Evolutionary conservation across 2,888 invertebrate genomes (phyloP), one percentile per base, ranked within the genome.

Genomic region (Achlya flavicornis): DNA sequence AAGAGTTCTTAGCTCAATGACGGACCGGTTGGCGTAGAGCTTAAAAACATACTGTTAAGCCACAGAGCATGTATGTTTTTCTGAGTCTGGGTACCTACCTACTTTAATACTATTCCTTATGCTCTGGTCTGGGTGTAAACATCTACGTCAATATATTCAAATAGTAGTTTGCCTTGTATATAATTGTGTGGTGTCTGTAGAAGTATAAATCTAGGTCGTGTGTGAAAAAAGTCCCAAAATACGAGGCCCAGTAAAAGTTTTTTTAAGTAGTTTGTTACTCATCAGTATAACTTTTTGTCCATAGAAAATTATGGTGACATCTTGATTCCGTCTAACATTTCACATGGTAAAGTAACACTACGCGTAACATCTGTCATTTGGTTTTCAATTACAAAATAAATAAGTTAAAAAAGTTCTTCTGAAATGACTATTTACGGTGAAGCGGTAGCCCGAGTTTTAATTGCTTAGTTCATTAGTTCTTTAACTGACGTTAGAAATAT

Each of bases 381-480:
- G 60, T 60, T 4, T 60, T 26, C 14, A 14, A 4, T 60, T 60
- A 60, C 60, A 41, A 60, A 26, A 60, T 60, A 60, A 60, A 60
- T 19, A 60, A 26, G 41, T 46, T 46, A 33, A 38, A 53, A 53
- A 53, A 53, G 16, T 19, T n/a, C 16, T 16, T 16, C 19, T 8
- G 16, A 41, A 59, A 38, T 38, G 53, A 53, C 53, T 53, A 59
- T 59, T 59, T 59, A 38, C 19, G 35, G 35, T 46, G 46, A 46
- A 35, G 59, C n/a, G 32, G 33, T 35, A 35, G 7, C 12, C n/a
- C n/a, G 12, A 58, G 53, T 19, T 53, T 53, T 53, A 53, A 53
- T 53, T n/a, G 53, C 10, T 53, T 53, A 10, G n/a, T 5, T 53
- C n/a, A 53, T 53, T 53, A 16, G 48, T 16, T 16, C 8, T 48